Percentiles rank a stretch among this genome's conserved stretches.
Evolutionary conservation across 2,797 vertebrate genomes (phyloP).

Genomic region (Chelon auratus): DNA sequence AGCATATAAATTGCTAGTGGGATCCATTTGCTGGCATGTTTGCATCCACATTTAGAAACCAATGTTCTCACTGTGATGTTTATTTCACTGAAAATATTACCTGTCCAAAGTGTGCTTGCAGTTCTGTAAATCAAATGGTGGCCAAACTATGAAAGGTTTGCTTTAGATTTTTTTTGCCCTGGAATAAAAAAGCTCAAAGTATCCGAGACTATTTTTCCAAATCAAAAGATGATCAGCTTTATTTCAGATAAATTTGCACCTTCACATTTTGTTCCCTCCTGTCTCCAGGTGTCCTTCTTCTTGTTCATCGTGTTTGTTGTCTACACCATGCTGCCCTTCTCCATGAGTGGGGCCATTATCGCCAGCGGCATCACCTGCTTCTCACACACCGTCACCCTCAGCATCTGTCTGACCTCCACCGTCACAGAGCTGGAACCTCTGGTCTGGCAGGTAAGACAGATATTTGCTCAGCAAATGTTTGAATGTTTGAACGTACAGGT

Average conservation of each 20-base stretch:
- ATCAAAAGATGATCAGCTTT: no score
- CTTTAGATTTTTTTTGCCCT: neutral
- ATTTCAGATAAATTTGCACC: neutral
- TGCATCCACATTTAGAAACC: slow-evolving; percentile 4
- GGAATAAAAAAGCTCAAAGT: neutral
- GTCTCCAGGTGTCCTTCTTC: slow-evolving; percentile 94
- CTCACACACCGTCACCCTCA: slow-evolving; percentile 95
- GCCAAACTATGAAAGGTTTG: neutral
- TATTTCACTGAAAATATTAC: neutral
- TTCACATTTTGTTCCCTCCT: neutral
- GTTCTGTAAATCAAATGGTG: neutral
- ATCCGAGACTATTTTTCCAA: no score
- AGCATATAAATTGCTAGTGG: slow-evolving; percentile 19
- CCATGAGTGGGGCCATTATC: slow-evolving; percentile 93
- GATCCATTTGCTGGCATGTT: slow-evolving; percentile 1
- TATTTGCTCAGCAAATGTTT: neutral
- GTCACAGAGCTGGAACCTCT: slow-evolving; percentile 87
- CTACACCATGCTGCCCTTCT: slow-evolving; percentile 99
- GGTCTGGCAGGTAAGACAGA: slow-evolving; percentile 92
- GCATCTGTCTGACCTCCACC: slow-evolving; percentile 87
- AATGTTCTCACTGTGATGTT: slow-evolving; percentile 7
- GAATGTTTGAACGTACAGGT: neutral
- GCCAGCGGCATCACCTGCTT: slow-evolving; percentile 92
- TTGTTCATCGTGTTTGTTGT: slow-evolving; percentile 97
- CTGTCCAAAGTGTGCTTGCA: neutral